Evolutionary conservation across 2,888 invertebrate species (phyloP), one percentile per base, ranked within the genome.

Genomic region (Eudasyphora cyanicolor): DNA sequence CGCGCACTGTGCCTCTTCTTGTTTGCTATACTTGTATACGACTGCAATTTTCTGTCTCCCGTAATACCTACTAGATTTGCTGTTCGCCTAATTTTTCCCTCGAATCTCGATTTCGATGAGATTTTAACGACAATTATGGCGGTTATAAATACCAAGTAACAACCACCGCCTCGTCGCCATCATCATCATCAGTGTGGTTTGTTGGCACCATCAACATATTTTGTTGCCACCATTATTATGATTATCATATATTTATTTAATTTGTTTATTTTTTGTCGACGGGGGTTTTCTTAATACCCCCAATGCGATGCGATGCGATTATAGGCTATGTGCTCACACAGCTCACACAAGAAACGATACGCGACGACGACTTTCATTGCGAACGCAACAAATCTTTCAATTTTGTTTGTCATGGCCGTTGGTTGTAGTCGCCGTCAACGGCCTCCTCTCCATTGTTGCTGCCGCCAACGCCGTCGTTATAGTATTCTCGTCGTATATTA

Each of bases 91-190:
- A 87, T 90, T 87, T 90, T 90, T 90, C 90, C 90, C 90, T 90
- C 90, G 90, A 90, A 90, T 90, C 90, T 90, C 90, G 90, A 89
- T 89, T 90, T 90, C 90, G 90, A 90, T 89, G 89, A 88, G 89
- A 89, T 90, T 90, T 89, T 86, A 64, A 79, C 82, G 80, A 77
- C 67, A 49, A 75, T 78, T 57, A 74, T 74, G 42, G 27, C 38
- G 32, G 54, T 57, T 69, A 54, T 32, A 71, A 45, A 73, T 54
- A 57, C 38, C 54, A 75, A 35, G 14, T 19, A 27, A 32, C 78
- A 79, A 21, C 24, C 54, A 62, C 21, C 27, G 76, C 71, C 60
- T 51, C 29, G 62, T 27, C 62, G 60, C 45, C 42, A 29, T n/a
- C n/a, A n/a, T 62, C 45, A 29, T 69, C 10, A 29, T 14, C 71